Evolutionary conservation across 2,113 vertebrate species (phyloP).

Genomic region (Petrocephalus microphthalmus): DNA sequence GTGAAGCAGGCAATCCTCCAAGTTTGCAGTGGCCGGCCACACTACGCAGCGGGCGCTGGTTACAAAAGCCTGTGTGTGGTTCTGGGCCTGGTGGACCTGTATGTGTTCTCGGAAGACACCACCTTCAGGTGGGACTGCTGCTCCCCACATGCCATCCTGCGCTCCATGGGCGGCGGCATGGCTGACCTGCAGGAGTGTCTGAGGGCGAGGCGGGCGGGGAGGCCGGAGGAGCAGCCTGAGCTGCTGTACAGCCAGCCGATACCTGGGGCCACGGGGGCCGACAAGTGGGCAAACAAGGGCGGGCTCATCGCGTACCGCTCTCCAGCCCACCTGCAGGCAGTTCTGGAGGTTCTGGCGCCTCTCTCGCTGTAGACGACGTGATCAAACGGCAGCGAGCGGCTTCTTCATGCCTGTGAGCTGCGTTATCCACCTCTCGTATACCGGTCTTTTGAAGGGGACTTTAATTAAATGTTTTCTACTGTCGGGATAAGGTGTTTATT

Average conservation of each 20-base stretch:
- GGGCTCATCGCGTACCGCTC: slow-evolving; percentile 38
- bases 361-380: background rate
- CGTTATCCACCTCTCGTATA: background rate
- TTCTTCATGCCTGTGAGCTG: background rate
- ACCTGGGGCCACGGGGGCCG: slow-evolving; percentile 19
- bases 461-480: background rate
- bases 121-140: slow-evolving; percentile 44
- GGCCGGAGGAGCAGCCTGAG: slow-evolving; percentile 26
- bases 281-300: slow-evolving; percentile 38
- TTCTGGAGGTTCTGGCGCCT: slow-evolving; percentile 23
- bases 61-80: slow-evolving; percentile 39
- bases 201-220: slow-evolving; percentile 14
- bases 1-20: slow-evolving; percentile 19
- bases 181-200: slow-evolving; percentile 32
- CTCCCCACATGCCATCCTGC: slow-evolving; percentile 33
- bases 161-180: slow-evolving; percentile 36
- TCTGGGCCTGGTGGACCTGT: slow-evolving; percentile 33
- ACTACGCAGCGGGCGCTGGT: slow-evolving; percentile 36
- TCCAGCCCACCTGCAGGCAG: slow-evolving; percentile 24
- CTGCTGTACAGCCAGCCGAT: slow-evolving; percentile 30
- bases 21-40: background rate
- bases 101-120: slow-evolving; percentile 35
- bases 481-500: background rate
- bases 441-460: background rate
- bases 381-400: too few species aligned